phyloP scores from a whole-genome alignment of 2,113 vertebrate species.

The Todiramphus chloris region DNA sequence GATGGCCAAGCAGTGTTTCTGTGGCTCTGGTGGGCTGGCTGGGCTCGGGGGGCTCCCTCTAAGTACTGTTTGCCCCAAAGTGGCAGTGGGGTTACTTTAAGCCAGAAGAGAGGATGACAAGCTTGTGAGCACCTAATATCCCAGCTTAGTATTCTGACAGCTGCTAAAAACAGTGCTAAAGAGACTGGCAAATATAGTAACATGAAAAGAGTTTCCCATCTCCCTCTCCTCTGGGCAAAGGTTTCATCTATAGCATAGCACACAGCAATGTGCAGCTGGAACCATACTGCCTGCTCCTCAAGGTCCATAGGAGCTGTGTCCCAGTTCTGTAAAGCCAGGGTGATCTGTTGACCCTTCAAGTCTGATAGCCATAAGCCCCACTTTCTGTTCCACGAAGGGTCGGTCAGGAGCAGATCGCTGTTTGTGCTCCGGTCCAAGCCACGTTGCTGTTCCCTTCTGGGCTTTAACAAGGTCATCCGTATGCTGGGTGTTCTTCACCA shows the following conservation, averaged over 20 bases:
- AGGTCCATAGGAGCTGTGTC: accelerated
- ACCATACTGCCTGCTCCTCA: not conserved
- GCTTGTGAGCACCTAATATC: not conserved
- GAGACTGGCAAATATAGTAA: not conserved
- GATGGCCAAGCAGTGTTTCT: accelerated
- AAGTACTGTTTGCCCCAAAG: accelerated
- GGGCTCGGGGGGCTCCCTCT: not conserved
- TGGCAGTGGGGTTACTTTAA: not conserved
- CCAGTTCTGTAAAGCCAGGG: not conserved
- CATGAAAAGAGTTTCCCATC: not conserved
- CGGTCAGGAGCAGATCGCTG: not conserved
- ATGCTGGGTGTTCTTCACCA: not conserved
- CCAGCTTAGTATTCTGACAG: not conserved
- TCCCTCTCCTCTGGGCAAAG: accelerated
- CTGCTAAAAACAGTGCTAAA: not conserved
- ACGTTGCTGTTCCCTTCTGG: not conserved
- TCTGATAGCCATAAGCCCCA: not conserved
- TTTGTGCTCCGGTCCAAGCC: not conserved
- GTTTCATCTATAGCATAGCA: accelerated
- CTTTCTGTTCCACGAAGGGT: not conserved
- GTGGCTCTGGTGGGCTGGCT: not conserved
- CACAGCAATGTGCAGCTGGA: accelerated
- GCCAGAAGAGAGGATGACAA: not conserved
- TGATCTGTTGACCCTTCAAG: not conserved
- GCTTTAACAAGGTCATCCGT: not conserved